A percentile compares a stretch with the other conserved stretches of the same genome.
Evolutionary conservation across 2,113 vertebrate genomes (phyloP).

Genomic region (Atrichornis clamosus): DNA sequence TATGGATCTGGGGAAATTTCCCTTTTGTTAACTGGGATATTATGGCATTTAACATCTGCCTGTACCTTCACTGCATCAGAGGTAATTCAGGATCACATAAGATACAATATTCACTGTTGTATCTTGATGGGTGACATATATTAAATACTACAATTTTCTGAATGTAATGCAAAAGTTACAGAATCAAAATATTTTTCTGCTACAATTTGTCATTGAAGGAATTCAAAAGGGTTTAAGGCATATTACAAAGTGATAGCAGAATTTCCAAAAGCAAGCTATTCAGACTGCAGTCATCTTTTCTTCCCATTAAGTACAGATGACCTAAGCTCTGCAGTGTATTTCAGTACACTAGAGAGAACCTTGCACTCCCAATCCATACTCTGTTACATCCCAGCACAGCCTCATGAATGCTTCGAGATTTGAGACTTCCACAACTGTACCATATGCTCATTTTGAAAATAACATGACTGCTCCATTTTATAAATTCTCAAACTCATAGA

Average conservation of each 20-base stretch:
- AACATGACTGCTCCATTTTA: background rate
- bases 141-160: background rate
- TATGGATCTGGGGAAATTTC: background rate
- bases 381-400: background rate
- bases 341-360: background rate
- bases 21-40: background rate
- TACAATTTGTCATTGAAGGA: background rate
- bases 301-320: background rate
- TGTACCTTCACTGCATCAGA: background rate
- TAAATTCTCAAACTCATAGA: background rate
- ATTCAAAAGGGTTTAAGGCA: background rate
- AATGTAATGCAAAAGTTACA: background rate
- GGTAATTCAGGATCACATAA: background rate
- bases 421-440: background rate
- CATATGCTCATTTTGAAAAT: slow-evolving; percentile 3
- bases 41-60: background rate
- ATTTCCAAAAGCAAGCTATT: background rate
- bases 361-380: background rate
- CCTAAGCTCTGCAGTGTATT: background rate
- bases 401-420: background rate
- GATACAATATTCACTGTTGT: background rate
- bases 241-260: background rate
- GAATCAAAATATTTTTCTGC: background rate
- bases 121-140: background rate
- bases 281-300: slow-evolving; percentile 8